These are phyloP conservation scores for Macaria notata DNA, from an alignment of 2,888 invertebrate species.

Conservation along the genomic window DNA sequence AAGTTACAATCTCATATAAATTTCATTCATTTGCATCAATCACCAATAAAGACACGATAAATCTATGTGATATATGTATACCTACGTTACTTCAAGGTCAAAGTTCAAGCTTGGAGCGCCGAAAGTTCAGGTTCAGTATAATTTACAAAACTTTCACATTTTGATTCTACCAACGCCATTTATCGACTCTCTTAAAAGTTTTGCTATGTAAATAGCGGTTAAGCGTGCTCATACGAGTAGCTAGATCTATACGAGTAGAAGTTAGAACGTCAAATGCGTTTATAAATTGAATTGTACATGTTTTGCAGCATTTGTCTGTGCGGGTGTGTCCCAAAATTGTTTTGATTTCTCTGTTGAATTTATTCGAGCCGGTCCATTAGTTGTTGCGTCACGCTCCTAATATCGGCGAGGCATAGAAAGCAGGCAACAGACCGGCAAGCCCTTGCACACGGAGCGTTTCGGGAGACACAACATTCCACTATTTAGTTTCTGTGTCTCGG, in stretches of 20 bases:
- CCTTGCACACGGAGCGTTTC: slow-evolving; percentile 24
- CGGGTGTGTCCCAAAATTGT: slow-evolving; percentile 5
- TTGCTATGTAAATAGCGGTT: too few species aligned
- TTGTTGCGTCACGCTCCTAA: slow-evolving; percentile 21
- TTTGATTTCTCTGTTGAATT: slow-evolving; percentile 12
- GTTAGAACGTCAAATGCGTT: too few species aligned
- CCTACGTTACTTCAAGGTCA: slow-evolving; percentile 3
- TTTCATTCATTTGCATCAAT: too few species aligned
- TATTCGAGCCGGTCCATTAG: slow-evolving; percentile 19
- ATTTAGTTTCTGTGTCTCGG: too few species aligned
- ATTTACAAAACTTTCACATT: slow-evolving; percentile 16
- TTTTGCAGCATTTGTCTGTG: background rate
- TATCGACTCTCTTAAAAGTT: too few species aligned
- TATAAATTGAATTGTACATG: too few species aligned
- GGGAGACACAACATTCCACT: slow-evolving; percentile 1
- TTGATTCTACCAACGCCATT: slow-evolving; percentile 1
- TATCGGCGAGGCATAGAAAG: slow-evolving; percentile 21
- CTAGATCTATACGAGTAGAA: too few species aligned
- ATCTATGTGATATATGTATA: too few species aligned
- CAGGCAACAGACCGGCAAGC: slow-evolving; percentile 20
- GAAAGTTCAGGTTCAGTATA: slow-evolving; percentile 10
- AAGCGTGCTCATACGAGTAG: too few species aligned
- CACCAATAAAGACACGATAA: too few species aligned
- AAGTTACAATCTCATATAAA: too few species aligned
- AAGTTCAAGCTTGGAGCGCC: slow-evolving; percentile 11